Evolutionary conservation across 2,797 vertebrate genomes (phyloP).

Genomic region (Halcyon smyrnensis): DNA sequence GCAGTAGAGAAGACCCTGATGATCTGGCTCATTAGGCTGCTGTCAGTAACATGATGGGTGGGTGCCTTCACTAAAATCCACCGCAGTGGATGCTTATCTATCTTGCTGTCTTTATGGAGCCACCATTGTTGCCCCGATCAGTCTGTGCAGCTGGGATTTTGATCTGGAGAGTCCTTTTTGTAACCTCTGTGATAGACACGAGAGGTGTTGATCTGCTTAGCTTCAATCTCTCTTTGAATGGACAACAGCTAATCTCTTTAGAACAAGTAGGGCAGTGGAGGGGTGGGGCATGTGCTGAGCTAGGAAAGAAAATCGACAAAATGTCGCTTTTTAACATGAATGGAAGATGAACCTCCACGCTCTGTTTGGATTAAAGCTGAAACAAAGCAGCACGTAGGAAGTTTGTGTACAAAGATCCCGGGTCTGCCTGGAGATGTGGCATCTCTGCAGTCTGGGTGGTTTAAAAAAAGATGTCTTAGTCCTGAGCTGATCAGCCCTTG

Average conservation of each 20-base stretch:
- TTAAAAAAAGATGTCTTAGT: neutral
- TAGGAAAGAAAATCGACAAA: neutral
- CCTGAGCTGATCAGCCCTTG: neutral
- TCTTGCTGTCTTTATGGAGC: neutral
- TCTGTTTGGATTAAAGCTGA: neutral
- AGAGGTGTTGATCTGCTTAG: conserved; percentile 87
- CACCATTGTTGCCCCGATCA: neutral
- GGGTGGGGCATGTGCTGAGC: neutral
- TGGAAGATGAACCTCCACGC: neutral
- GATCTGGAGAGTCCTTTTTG: conserved; percentile 66
- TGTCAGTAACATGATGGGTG: neutral
- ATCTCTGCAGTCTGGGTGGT: neutral
- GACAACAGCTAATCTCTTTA: conserved; percentile 86
- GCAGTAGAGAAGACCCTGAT: neutral
- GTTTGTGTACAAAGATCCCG: neutral
- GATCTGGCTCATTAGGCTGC: neutral
- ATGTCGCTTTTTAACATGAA: fast-evolving
- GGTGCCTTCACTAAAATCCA: neutral
- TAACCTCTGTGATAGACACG: conserved; percentile 61
- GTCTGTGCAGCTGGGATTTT: conserved; percentile 1
- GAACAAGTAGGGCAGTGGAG: conserved; percentile 77
- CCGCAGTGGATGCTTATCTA: neutral
- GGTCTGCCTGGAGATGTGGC: neutral
- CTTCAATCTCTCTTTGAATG: conserved; percentile 83
- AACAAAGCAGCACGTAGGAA: neutral